Evolutionary conservation across 2,888 invertebrate genomes (phyloP), one percentile per base, ranked within the genome.

Genomic region (Smittia sp.): DNA sequence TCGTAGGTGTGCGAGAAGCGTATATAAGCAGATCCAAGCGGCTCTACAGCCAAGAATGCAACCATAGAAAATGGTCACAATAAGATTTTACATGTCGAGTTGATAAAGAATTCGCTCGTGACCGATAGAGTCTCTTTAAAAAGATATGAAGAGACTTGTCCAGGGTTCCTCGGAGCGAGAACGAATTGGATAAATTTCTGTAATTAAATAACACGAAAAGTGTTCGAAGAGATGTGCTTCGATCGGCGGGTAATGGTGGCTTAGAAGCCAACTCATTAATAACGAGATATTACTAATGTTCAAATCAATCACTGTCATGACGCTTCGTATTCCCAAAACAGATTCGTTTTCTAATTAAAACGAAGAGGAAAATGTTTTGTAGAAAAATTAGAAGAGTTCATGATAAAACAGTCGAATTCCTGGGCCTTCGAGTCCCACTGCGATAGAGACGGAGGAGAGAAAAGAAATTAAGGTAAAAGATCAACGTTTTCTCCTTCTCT

Each of bases 271-370:
- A 58, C 58, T 58, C 20, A 20, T 58, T 58, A 58, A 58, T 58
- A 4, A 18, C 22, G 9, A 46, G 46, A 46, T 58, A 18, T 22
- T 58, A 58, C 58, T 58, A 58, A 58, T 58, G 22, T 58, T 58
- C 22, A 22, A 58, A 58, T 58, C 58, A 58, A 58, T 58, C 58
- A 58, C 58, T 58, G 58, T 58, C 58, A 58, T 7, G 22, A 58
- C 58, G 22, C 9, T 58, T 9, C 18, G 22, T 22, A 58, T 58
- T 58, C 58, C n/a, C 22, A 2, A 52, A 22, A 58, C 58, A 22
- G 58, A 2, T 58, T 58, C 22, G 58, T 58, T 58, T 58, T 58
- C 58, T 58, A 58, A 58, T 58, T 58, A 58, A 58, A 58, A 22
- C 58, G 58, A 58, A 58, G 22, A 58, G 39, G n/a, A n/a, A n/a